Evolutionary conservation across 92 coral and sea anemone species (phyloP).

Genomic region (Palythoa grandiflora): DNA sequence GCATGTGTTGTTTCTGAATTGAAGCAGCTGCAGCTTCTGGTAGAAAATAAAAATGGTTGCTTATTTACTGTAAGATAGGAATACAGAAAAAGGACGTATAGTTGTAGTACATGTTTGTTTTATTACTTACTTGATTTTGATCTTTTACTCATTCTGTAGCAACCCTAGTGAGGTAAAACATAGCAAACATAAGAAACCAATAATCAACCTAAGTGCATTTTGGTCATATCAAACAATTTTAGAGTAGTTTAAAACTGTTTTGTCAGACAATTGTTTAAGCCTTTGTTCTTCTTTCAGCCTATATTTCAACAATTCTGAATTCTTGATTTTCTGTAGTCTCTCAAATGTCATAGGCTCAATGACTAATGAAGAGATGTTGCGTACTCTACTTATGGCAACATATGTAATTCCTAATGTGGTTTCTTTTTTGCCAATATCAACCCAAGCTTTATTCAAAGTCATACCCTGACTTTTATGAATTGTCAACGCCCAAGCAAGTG

Average conservation of each 20-base stretch:
- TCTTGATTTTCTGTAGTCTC: constrained; percentile 62
- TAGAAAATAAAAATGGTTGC: constrained; percentile 52
- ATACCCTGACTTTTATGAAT: constrained; percentile 72
- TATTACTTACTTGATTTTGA: constrained; percentile 55
- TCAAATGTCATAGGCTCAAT: constrained; percentile 63
- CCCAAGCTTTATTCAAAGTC: constrained; percentile 58
- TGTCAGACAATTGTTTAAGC: constrained; percentile 54
- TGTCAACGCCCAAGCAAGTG: constrained; percentile 64
- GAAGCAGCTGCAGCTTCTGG: constrained; percentile 59
- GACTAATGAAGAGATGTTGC: constrained; percentile 48
- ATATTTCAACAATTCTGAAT: constrained; percentile 57
- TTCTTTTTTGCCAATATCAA: constrained; percentile 57
- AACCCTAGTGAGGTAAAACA: constrained; percentile 54
- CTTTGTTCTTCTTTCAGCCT: constrained; percentile 64
- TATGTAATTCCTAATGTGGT: constrained; percentile 51
- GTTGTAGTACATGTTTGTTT: constrained; percentile 48
- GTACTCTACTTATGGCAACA: constrained; percentile 33
- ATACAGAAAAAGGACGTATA: constrained; percentile 53
- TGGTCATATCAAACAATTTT: constrained; percentile 48
- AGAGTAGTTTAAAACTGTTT: constrained; percentile 55
- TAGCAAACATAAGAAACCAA: constrained; percentile 35
- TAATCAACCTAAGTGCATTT: constrained; percentile 35
- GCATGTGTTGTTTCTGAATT: constrained; percentile 44
- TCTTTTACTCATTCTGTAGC: constrained; percentile 53
- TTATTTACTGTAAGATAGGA: constrained; percentile 51